These are phyloP conservation scores for Drosophila pruinosa DNA, from an alignment of 1,140 invertebrate genomes.

Conservation along the genomic window DNA sequence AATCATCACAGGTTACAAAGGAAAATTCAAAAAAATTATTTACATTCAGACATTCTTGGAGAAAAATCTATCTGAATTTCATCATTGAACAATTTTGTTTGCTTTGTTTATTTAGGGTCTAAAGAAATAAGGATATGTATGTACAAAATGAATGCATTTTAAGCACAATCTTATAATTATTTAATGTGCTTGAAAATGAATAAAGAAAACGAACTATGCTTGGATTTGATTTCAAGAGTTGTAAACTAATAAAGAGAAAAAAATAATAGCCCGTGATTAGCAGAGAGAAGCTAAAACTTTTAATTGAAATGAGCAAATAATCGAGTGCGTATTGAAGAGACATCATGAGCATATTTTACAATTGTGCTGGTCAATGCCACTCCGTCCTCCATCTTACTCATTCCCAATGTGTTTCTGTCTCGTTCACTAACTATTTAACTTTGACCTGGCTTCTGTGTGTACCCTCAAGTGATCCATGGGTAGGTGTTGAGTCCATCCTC, in stretches of 20 bases:
- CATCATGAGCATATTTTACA: conserved; percentile 3
- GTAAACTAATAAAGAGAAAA: background rate
- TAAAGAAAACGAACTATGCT: background rate
- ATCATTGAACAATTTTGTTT: too few relatives aligned
- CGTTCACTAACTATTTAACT: too few relatives aligned
- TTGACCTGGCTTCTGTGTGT: background rate
- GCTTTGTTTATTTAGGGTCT: too few relatives aligned
- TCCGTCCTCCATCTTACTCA: background rate
- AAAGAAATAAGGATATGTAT: too few relatives aligned
- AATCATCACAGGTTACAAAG: background rate
- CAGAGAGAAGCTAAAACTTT: too few relatives aligned
- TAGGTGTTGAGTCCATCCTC: conserved; percentile 5
- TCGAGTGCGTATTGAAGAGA: conserved; percentile 2
- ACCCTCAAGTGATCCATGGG: conserved; percentile 12
- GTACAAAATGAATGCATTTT: background rate
- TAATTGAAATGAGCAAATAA: background rate
- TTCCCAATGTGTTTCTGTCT: too few relatives aligned
- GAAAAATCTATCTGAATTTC: too few relatives aligned
- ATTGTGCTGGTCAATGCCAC: background rate
- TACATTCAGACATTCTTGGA: too few relatives aligned
- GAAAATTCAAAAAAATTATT: background rate
- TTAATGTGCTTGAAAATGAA: too few relatives aligned
- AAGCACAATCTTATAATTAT: too few relatives aligned
- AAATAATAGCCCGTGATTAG: background rate
- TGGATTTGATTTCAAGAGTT: too few relatives aligned